Evolutionary conservation across 2,888 invertebrate genomes (phyloP), one percentile per base, ranked within the genome.

Genomic region (Drosophila leonis): DNA sequence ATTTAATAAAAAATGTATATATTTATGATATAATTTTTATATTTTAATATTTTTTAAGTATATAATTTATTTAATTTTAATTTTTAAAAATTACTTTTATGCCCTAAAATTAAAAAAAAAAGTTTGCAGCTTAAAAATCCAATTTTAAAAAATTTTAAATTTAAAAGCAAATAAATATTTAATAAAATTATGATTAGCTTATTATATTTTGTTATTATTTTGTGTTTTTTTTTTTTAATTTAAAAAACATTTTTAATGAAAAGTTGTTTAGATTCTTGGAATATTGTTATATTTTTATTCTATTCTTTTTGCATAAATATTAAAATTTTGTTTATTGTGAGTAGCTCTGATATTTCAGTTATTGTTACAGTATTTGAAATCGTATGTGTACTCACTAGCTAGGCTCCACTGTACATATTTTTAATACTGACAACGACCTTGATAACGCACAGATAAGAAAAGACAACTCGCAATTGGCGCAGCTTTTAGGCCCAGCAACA

Each of bases 381-480:
- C n/a, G n/a, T n/a, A n/a, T n/a, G 10, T 8, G 27, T 46, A 9
- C 9, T n/a, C 27, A 9, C 12, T 49, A 33, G 33, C 4, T 13
- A 13, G 13, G 18, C 13, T 49, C 8, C 20, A 49, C 49, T 49
- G 31, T 33, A 49, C 20, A 15, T 10, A 35, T 15, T 54, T 33
- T 33, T 37, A 35, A 51, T 67, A 44, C n/a, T 39, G 72, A 76
- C 68, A 54, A 20, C 52, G 68, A 73, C 77, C 77, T 76, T 76
- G 73, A 65, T 65, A 69, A 6, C 44, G 33, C 35, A 31, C 37
- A 63, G 63, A 76, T 72, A 74, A 74, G 49, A 49, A 29, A 12
- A 18, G 18, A 55, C 41, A 15, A 0, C 49, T 31, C 20, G 42
- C 20, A n/a, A 33, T 31, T 41, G 24, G 31, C 41, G n/a, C 3